Evolutionary conservation across 2,113 vertebrate species (phyloP).

Genomic region (Chaetura pelagica): DNA sequence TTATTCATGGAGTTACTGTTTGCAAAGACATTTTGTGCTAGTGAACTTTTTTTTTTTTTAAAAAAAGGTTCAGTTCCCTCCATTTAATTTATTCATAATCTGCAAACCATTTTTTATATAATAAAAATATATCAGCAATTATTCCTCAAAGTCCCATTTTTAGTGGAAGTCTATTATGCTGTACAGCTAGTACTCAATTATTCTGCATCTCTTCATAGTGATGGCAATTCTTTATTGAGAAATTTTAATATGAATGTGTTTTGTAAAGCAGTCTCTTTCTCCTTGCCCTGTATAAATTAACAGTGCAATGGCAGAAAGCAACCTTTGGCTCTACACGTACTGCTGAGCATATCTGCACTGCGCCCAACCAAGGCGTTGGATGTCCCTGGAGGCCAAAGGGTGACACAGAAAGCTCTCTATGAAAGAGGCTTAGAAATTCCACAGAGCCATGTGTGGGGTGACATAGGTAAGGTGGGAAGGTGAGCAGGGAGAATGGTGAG

Average conservation of each 20-base stretch:
- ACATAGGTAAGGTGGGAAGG: neutral
- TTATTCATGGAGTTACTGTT: neutral
- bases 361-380: rapidly evolving
- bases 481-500: rapidly evolving
- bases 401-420: neutral
- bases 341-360: rapidly evolving
- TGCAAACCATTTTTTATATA: neutral
- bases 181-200: neutral
- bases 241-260: neutral
- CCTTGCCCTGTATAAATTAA: neutral
- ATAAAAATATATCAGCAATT: neutral
- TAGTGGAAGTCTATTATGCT: neutral
- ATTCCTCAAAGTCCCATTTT: neutral
- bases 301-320: neutral
- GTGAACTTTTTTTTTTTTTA: neutral
- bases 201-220: rapidly evolving
- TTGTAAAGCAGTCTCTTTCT: neutral
- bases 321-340: rapidly evolving
- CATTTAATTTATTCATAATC: slow-evolving; percentile 41
- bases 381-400: neutral
- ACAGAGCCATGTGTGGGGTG: rapidly evolving
- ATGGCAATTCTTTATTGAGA: neutral
- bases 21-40: neutral
- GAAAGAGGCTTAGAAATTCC: neutral
- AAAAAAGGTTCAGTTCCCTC: neutral